Evolutionary conservation across 1,140 invertebrate genomes (phyloP).

Genomic region (Pseudomyrmex dendroicus): DNA sequence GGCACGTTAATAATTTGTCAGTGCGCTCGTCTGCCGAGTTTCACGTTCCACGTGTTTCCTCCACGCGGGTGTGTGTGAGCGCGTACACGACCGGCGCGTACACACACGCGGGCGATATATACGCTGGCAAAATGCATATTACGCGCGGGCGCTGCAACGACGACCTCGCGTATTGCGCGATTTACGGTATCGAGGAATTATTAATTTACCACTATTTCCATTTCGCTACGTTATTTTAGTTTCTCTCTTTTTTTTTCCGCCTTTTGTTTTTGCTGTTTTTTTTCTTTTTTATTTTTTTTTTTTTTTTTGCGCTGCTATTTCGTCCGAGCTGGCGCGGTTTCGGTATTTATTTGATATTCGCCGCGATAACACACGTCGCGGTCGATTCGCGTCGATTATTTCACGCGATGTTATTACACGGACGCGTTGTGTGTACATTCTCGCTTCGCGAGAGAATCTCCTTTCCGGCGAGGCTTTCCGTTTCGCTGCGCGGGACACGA

Average conservation of each 20-base stretch:
- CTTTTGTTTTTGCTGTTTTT: neutral
- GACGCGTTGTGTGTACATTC: neutral
- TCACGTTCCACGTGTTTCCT: conserved; percentile 53
- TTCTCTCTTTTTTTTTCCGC: too few species aligned
- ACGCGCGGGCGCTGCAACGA: neutral
- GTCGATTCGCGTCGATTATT: conserved; percentile 39
- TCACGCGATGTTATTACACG: conserved; percentile 14
- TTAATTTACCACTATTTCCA: conserved; percentile 21
- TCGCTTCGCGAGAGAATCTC: neutral
- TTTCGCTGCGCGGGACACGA: neutral
- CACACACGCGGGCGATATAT: neutral
- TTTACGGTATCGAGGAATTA: conserved; percentile 50
- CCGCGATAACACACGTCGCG: conserved; percentile 12
- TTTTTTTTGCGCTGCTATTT: neutral
- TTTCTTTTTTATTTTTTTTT: neutral
- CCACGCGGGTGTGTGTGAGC: neutral
- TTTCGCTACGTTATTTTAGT: conserved; percentile 27
- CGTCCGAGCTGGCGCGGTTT: neutral
- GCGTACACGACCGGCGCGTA: neutral
- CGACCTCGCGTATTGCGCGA: conserved; percentile 17
- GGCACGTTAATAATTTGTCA: conserved; percentile 70
- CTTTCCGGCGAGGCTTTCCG: neutral
- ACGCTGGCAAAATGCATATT: neutral
- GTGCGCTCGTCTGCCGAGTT: conserved; percentile 52
- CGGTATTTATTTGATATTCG: neutral